Base-by-base conservation (phyloP, 2,888 invertebrate genomes). In the Pinctada fucata region DNA sequence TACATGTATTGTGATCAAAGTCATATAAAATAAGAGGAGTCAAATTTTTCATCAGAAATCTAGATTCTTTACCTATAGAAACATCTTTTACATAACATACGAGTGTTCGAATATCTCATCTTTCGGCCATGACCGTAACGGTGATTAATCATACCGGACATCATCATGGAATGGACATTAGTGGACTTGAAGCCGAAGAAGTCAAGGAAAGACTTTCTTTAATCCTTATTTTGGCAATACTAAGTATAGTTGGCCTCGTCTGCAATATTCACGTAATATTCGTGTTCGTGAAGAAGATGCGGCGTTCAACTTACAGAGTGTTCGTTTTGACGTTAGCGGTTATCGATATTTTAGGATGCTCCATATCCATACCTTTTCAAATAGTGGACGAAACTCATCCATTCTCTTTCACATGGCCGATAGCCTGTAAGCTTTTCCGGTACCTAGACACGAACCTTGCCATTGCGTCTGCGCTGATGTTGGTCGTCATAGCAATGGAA, bases 281-380 rank as follows among this genome's bases (percentile, higher is more conserved):
- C 51, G 75, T 85, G 8, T 85, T 83, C 58, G 67, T 51, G 4
- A 73, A 58, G 8, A 81, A 79, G n/a, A 82, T 84, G 51, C 76
- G 78, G 73, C 63, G 75, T 10, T 84, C 84, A 3, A 83, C 79
- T 4, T 83, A 84, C 10, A 74, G 83, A 2, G 79, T 79, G 31
- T 85, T 84, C 58, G 83, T 85, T 31, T 51, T 84, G 16, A 68
- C 79, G 4, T 69, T 85, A 5, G 84, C 80, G 2, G 66, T 80
- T 1, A 82, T 82, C 48, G 85, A 85, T 64, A 77, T 84, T 48
- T 49, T 82, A 3, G 80, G 81, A 13, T 84, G 84, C 70, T 72
- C 73, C 0, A 45, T 84, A 5, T 83, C 83, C 2, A 85, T 85
- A 81, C 85, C 85, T 13, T 84, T 83, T 45, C 77, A 84, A 65